phyloP scores from a whole-genome alignment of 2,888 invertebrate species.

The Melinaea marsaeus region DNA sequence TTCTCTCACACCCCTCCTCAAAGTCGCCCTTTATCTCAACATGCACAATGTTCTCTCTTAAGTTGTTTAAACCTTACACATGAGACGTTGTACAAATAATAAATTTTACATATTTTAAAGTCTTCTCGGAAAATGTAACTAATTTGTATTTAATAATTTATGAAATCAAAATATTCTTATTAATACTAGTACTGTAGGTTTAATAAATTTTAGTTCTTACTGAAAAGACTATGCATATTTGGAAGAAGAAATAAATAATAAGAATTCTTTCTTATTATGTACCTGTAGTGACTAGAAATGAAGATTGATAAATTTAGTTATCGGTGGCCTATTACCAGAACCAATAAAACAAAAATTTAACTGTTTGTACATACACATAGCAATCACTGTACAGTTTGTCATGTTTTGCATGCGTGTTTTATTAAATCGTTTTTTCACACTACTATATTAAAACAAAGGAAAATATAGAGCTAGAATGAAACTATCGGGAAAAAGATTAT shows the following conservation, averaged over 20 bases:
- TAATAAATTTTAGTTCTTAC: no score
- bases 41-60: conserved; percentile 36
- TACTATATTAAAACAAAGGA: conserved; percentile 8
- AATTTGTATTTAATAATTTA: no score
- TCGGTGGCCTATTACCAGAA: not conserved
- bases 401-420: conserved; percentile 13
- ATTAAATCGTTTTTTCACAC: conserved; percentile 13
- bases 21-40: conserved; percentile 36
- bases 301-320: not conserved
- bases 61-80: conserved; percentile 26
- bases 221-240: no score
- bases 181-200: no score
- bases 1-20: conserved; percentile 34
- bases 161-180: no score
- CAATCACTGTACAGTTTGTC: conserved; percentile 12
- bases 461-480: conserved; percentile 10
- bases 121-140: no score
- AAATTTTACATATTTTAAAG: conserved; percentile 10
- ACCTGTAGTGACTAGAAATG: no score
- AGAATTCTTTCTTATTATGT: no score
- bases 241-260: no score
- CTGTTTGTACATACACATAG: not conserved
- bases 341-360: conserved; percentile 8
- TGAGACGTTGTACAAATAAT: conserved; percentile 22
- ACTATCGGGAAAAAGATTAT: conserved; percentile 9